phyloP scores from a whole-genome alignment of 2,888 invertebrate species.

The Ochropacha duplaris region DNA sequence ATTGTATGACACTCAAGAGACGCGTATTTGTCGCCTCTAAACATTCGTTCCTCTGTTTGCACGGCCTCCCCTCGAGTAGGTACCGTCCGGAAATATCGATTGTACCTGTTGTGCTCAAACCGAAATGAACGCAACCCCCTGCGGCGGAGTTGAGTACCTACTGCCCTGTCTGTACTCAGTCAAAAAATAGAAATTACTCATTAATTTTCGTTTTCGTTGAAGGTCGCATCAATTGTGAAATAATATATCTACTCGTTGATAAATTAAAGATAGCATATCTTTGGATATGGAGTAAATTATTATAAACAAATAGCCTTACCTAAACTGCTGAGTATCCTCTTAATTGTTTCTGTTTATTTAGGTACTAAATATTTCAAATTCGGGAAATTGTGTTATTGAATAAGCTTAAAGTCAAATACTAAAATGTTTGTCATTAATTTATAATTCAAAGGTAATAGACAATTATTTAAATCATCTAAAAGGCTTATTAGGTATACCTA shows the following conservation, averaged over 20 bases:
- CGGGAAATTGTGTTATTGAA: too few relatives aligned
- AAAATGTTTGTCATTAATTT: neutral
- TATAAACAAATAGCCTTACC: too few relatives aligned
- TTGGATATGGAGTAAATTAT: too few relatives aligned
- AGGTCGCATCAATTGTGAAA: neutral
- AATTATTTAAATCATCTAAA: conserved; percentile 21
- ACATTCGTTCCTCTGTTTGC: conserved; percentile 49
- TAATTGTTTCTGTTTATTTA: too few relatives aligned
- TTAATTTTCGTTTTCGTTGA: conserved; percentile 3
- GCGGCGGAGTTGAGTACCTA: conserved; percentile 18
- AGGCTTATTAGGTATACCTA: conserved; percentile 56
- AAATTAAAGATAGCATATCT: too few relatives aligned
- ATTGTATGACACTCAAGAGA: conserved; percentile 14
- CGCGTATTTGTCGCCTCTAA: conserved; percentile 47
- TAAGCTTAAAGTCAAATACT: too few relatives aligned
- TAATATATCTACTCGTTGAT: too few relatives aligned
- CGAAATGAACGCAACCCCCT: conserved; percentile 26
- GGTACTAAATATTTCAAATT: too few relatives aligned
- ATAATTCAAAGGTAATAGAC: neutral
- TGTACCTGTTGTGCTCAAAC: conserved; percentile 57
- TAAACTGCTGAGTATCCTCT: too few relatives aligned
- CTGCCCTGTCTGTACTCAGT: conserved; percentile 10
- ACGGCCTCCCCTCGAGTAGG: conserved; percentile 33
- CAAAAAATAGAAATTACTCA: conserved; percentile 38
- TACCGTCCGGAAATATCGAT: conserved; percentile 60